Evolutionary conservation across 2,888 invertebrate species (phyloP).

Genomic region (Cabera pusaria): DNA sequence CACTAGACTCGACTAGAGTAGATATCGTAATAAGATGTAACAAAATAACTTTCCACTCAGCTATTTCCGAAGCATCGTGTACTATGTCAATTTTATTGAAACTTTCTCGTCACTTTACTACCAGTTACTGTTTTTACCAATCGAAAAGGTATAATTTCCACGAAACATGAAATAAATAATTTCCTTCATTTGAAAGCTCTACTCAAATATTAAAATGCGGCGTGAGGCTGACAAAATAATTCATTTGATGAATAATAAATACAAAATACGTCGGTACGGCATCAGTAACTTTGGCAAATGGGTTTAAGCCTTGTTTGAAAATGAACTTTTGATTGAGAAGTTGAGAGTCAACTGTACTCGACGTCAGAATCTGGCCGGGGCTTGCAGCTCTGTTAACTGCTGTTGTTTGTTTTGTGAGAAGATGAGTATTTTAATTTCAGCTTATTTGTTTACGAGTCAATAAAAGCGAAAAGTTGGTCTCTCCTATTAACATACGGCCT

Average conservation of each 20-base stretch:
- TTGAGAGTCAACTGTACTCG: conserved; percentile 32
- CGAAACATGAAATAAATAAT: conserved; percentile 1
- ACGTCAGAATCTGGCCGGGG: conserved; percentile 20
- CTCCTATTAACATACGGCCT: conserved; percentile 3
- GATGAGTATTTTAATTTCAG: conserved; percentile 28
- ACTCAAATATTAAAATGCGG: conserved; percentile 31
- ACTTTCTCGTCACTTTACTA: no score
- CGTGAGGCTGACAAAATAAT: conserved; percentile 16
- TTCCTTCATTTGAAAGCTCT: conserved; percentile 7
- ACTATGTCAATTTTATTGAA: no score
- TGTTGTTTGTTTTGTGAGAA: conserved; percentile 29
- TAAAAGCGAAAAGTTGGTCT: conserved; percentile 14
- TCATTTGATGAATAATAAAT: conserved; percentile 22
- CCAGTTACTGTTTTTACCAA: no score
- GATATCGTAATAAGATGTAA: no score
- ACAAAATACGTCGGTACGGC: conserved; percentile 17
- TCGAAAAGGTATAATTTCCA: no score
- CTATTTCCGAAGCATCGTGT: no score
- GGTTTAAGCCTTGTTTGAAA: conserved; percentile 26
- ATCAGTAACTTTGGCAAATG: conserved; percentile 30
- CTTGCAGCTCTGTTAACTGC: conserved; percentile 27
- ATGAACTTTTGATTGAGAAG: conserved; percentile 33
- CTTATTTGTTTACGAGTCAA: conserved; percentile 21
- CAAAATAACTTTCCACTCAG: no score
- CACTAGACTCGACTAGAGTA: no score